Conservation (phyloP, 2,113 vertebrate genomes). For the Phasianus colchicus region DNA sequence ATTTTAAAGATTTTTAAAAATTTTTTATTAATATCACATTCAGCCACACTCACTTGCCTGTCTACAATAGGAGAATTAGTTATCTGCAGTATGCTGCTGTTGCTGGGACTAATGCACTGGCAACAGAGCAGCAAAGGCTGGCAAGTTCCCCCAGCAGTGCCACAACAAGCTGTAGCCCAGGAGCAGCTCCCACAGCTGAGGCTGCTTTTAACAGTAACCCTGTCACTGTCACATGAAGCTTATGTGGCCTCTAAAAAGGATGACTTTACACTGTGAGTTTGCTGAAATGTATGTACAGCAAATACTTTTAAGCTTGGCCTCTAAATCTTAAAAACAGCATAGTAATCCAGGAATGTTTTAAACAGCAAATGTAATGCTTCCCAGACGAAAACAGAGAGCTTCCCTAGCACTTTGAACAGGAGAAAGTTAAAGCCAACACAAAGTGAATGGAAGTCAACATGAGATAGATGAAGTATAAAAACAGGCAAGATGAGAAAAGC, state of each 20-base stretch:
- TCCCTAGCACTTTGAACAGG: neutral
- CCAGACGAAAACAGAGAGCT: neutral
- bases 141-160: neutral
- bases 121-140: neutral
- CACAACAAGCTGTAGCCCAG: neutral
- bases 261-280: neutral
- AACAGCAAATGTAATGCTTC: neutral
- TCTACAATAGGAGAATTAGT: neutral
- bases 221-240: neutral
- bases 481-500: neutral
- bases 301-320: neutral
- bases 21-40: neutral
- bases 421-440: neutral
- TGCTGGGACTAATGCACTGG: neutral
- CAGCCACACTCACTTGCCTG: neutral
- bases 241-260: neutral
- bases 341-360: neutral
- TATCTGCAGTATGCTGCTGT: neutral
- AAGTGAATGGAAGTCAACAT: neutral
- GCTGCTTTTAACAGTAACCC: neutral
- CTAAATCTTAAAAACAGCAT: neutral
- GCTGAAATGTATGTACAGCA: neutral
- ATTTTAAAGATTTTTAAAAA: neutral
- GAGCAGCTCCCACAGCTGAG: neutral
- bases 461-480: neutral